Percentiles rank a stretch among this genome's conserved stretches.
Conservation (phyloP, 2,888 invertebrate genomes). For the Tethea ocularis region DNA sequence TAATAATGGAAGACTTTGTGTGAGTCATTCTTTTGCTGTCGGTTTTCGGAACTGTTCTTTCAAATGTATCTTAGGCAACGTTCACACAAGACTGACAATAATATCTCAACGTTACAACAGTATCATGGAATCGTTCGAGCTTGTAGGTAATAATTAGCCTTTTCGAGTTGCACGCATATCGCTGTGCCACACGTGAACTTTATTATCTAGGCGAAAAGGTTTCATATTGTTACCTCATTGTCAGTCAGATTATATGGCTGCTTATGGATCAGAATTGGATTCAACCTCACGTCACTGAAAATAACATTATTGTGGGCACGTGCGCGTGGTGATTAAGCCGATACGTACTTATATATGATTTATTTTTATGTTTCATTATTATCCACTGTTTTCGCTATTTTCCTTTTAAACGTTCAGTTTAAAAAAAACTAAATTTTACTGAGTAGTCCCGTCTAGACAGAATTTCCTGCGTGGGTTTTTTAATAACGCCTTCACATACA, state of each 20-base stretch:
- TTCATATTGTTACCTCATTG: slow-evolving; percentile 53
- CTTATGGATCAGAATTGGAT: slow-evolving; percentile 67
- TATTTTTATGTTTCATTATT: slow-evolving; percentile 15
- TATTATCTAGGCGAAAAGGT: slow-evolving; percentile 62
- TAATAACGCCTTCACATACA: not conserved
- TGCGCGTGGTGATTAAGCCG: slow-evolving; percentile 56
- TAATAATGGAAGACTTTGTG: slow-evolving; percentile 48
- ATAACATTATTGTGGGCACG: slow-evolving; percentile 67
- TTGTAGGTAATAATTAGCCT: slow-evolving; percentile 15
- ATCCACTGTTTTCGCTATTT: slow-evolving; percentile 9
- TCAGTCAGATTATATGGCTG: slow-evolving; percentile 70
- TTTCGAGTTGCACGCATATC: not conserved
- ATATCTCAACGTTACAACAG: slow-evolving; percentile 27
- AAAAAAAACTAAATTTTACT: slow-evolving; percentile 12
- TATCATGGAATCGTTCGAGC: slow-evolving; percentile 33
- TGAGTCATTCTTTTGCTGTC: slow-evolving; percentile 54
- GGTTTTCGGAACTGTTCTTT: slow-evolving; percentile 44
- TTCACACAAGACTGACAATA: slow-evolving; percentile 44
- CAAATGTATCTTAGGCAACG: slow-evolving; percentile 39
- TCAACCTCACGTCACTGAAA: slow-evolving; percentile 67
- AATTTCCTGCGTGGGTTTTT: slow-evolving; percentile 36
- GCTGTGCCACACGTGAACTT: slow-evolving; percentile 26
- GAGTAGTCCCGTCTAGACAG: slow-evolving; percentile 19
- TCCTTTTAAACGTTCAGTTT: slow-evolving; percentile 15
- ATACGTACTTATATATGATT: slow-evolving; percentile 43